Conservation (phyloP, 2,888 invertebrate species). For the Conus canariensis region DNA sequence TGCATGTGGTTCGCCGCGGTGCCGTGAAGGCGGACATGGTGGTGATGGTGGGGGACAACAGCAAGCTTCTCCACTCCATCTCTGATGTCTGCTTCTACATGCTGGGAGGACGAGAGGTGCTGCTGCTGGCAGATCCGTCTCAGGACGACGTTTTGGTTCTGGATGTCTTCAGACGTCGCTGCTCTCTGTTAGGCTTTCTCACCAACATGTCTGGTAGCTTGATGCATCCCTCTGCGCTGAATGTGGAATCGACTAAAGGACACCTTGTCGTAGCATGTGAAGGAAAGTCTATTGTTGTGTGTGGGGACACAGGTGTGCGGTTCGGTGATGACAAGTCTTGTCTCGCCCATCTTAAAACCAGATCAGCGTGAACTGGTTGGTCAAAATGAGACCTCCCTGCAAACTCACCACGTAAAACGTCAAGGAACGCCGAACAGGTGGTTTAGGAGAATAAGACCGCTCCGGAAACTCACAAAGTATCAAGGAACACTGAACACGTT, state of each 20-base stretch:
- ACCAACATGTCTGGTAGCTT: background rate
- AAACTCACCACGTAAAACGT: too few relatives aligned
- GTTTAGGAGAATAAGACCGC: too few relatives aligned
- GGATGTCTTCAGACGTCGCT: background rate
- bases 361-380: background rate
- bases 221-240: background rate
- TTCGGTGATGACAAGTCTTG: background rate
- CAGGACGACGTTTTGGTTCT: slow-evolving; percentile 23
- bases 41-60: background rate
- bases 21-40: background rate
- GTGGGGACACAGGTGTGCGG: slow-evolving; percentile 33
- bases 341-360: background rate
- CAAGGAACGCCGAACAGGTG: too few relatives aligned
- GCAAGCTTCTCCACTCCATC: background rate
- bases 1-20: background rate
- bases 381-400: too few relatives aligned
- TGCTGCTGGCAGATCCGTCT: slow-evolving; percentile 10
- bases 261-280: slow-evolving; percentile 20
- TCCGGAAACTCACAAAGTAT: too few relatives aligned
- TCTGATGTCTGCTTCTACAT: slow-evolving; percentile 36
- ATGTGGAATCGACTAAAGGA: slow-evolving; percentile 24
- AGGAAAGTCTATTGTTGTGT: background rate
- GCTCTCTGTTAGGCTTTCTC: slow-evolving; percentile 7
- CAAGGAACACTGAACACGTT: too few relatives aligned
- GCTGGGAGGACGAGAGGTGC: slow-evolving; percentile 15